Conservation (phyloP, 2,888 invertebrate genomes). For the Eucera pruinosa region DNA sequence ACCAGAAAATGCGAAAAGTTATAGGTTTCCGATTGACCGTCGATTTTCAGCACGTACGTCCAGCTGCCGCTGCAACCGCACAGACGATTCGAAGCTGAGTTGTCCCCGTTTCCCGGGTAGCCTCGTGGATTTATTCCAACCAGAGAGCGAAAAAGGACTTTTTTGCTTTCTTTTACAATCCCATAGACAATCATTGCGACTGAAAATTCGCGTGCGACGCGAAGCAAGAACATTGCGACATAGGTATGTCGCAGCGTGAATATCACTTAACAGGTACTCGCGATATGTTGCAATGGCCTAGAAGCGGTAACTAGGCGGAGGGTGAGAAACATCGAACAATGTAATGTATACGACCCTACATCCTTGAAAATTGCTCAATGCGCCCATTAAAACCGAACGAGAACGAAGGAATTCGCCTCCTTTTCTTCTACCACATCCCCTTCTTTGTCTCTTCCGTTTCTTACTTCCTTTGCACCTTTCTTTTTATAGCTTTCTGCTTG, state of each 20-base stretch:
- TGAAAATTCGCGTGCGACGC: slow-evolving; percentile 43
- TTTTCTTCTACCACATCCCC: neutral
- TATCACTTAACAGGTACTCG: slow-evolving; percentile 63
- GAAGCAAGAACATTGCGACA: slow-evolving; percentile 46
- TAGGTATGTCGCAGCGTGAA: slow-evolving; percentile 49
- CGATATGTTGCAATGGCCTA: slow-evolving; percentile 61
- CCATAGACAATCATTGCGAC: slow-evolving; percentile 20
- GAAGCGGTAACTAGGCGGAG: slow-evolving; percentile 41
- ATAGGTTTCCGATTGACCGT: neutral
- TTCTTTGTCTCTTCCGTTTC: neutral
- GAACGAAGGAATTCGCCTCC: slow-evolving; percentile 24
- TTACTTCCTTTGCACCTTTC: neutral
- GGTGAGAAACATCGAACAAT: slow-evolving; percentile 59
- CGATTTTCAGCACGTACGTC: neutral
- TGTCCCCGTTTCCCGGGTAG: slow-evolving; percentile 7
- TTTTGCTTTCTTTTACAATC: neutral
- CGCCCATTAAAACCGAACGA: slow-evolving; percentile 31
- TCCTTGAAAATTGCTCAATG: slow-evolving; percentile 60
- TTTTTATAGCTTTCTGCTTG: neutral
- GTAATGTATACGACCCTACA: slow-evolving; percentile 48
- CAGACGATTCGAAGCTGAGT: neutral
- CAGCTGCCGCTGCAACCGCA: neutral
- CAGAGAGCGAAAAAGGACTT: neutral
- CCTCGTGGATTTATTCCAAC: slow-evolving; percentile 5
- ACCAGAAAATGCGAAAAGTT: neutral